Evolutionary conservation across 2,888 invertebrate species (phyloP), one percentile per base, ranked within the genome.

Genomic region (Drosophila colorata): DNA sequence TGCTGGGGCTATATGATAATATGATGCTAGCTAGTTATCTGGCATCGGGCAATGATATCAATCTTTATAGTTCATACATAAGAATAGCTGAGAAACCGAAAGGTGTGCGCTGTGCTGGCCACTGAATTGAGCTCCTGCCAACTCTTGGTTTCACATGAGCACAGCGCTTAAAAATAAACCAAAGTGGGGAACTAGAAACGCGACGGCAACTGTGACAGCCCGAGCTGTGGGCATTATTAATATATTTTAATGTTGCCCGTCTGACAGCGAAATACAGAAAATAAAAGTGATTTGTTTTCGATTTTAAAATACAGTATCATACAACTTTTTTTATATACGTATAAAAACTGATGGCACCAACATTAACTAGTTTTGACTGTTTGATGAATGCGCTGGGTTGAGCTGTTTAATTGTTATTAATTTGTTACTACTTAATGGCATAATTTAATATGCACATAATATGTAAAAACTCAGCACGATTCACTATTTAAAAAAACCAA

Each of bases 221-320:
- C 16, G n/a, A 47, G 56, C 74, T 69, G 69, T 20, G 69, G 67
- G 63, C 33, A 77, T 60, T 70, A 78, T 78, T 76, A 74, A 80
- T 71, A 67, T 57, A 48, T 61, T 61, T 71, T 38, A 72, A 53
- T 52, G 58, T 14, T 48, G 43, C 16, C 31, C 67, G 47, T 40
- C 16, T 58, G 49, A 16, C 43, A 69, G 53, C 53, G 35, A 66
- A 28, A 3, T 28, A 28, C 75, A 67, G 83, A 83, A 83, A 87
- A 87, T 77, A 83, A 83, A 79, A 87, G 85, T 83, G 86, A 82
- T 81, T 87, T 84, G 81, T 69, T 80, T 75, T 74, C 59, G 67
- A 46, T 52, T 69, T 64, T 51, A 46, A 57, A 51, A 46, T 40
- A 38, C 16, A 38, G 38, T 6, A 14, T 44, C 37, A 16, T 53